Evolutionary conservation across 2,888 invertebrate species (phyloP), one percentile per base, ranked within the genome.

Genomic region (Trichopria drosophilae): DNA sequence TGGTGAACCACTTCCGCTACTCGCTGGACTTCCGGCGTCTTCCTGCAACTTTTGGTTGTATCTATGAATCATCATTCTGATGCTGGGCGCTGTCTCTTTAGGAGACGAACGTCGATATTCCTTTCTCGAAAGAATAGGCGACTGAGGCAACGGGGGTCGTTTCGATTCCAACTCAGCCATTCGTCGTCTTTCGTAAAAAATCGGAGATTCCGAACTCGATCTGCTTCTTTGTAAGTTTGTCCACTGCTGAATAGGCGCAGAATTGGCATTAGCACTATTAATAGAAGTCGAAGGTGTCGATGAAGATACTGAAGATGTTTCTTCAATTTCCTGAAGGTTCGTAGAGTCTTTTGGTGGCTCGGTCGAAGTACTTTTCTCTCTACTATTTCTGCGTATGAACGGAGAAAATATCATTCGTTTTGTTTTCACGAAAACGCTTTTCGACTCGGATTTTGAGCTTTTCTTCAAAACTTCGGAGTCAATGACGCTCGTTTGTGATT

Each of bases 401-500:
- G 89, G 86, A 0, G 88, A 87, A 57, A 90, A 90, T 60, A 90
- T 82, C 77, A 88, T 89, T 45, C 88, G 80, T 31, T 87, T 89
- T 0, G 90, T 90, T 73, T 87, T 89, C 0, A 90, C 87, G 58
- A 90, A 87, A 1, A 90, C 82, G 68, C 86, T 88, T 34, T 74
- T 69, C 1, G 79, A 60, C 34, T 64, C 62, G n/a, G 53, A 34
- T n/a, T 53, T 56, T 18, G 53, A 55, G 23, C 51, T 55, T 28
- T 54, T 54, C 48, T 52, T 56, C 10, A 50, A 40, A 22, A 53
- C 55, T 22, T 54, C 58, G n/a, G 32, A 32, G 10, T 44, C 51
- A 44, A 44, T 53, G 13, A 23, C 44, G 24, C 43, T 53, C 7
- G 40, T 42, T 9, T 22, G 34, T 9, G 43, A 50, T 34, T 55